phyloP scores from a whole-genome alignment of 2,888 invertebrate species.

The Nasonia oneida region DNA sequence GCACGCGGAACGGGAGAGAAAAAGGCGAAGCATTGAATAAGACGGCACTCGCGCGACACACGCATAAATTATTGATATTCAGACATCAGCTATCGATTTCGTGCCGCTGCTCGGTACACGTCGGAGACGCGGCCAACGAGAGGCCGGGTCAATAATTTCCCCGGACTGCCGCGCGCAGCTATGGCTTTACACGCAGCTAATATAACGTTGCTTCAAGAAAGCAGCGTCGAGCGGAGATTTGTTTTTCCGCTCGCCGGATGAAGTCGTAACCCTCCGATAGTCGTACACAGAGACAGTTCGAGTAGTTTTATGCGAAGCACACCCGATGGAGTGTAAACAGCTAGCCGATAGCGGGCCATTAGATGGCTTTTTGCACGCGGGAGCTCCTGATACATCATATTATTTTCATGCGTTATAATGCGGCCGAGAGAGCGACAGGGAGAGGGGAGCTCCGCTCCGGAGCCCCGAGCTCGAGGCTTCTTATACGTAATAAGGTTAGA shows the following conservation, averaged over 20 bases:
- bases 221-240: not conserved
- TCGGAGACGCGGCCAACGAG: slow-evolving; percentile 11
- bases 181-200: not conserved
- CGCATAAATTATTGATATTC: slow-evolving; percentile 59
- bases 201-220: not conserved
- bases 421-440: not conserved
- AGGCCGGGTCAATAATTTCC: slow-evolving; percentile 49
- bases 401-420: not conserved
- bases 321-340: not conserved
- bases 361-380: slow-evolving; percentile 18
- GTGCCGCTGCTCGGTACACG: slow-evolving; percentile 21
- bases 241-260: not conserved
- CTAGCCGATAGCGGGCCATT: not conserved
- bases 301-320: not conserved
- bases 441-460: not conserved
- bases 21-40: not conserved
- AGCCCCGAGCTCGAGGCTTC: not conserved
- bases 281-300: not conserved
- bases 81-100: slow-evolving; percentile 56
- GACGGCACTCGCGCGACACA: slow-evolving; percentile 17
- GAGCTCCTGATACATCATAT: not conserved
- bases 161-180: not conserved
- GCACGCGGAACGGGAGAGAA: not conserved
- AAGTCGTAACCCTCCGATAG: not conserved
- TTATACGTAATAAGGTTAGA: slow-evolving; percentile 54